These are phyloP conservation scores for Empis stercorea DNA, from an alignment of 2,888 invertebrate species.

Conservation along the genomic window DNA sequence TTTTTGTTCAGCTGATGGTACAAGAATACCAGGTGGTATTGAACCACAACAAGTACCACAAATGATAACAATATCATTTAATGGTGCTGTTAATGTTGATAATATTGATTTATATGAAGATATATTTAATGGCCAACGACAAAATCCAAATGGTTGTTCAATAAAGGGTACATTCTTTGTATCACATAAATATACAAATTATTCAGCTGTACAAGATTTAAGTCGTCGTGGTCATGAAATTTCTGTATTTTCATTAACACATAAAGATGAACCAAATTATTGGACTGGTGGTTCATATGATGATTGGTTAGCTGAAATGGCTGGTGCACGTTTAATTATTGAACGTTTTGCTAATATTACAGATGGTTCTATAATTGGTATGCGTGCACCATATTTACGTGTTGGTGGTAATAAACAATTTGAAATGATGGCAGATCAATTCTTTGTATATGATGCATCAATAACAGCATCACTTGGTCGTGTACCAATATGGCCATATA, in stretches of 20 bases:
- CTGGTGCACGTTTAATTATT: conserved; percentile 72
- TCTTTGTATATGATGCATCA: conserved; percentile 88
- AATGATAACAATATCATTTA: conserved; percentile 87
- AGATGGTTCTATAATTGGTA: conserved; percentile 78
- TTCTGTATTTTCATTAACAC: conserved; percentile 80
- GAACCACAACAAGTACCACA: conserved; percentile 79
- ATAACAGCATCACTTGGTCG: conserved; percentile 80
- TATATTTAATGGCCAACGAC: conserved; percentile 70
- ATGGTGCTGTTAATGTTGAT: conserved; percentile 84
- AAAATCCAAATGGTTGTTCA: conserved; percentile 81
- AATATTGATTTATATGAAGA: conserved; percentile 87
- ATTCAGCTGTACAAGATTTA: conserved; percentile 78
- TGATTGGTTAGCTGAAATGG: conserved; percentile 92
- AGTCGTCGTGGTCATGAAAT: conserved; percentile 86
- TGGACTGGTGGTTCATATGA: conserved; percentile 80
- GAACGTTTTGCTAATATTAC: conserved; percentile 86
- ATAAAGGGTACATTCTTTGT: conserved; percentile 85
- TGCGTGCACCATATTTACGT: conserved; percentile 77
- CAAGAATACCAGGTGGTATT: conserved; percentile 72
- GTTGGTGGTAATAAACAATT: conserved; percentile 92
- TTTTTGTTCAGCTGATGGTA: conserved; percentile 86
- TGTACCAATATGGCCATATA: conserved; percentile 95
- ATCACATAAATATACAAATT: conserved; percentile 85
- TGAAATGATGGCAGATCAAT: conserved; percentile 93
- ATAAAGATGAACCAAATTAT: conserved; percentile 83